Evolutionary conservation across 2,113 vertebrate species (phyloP).

Genomic region (Delphinapterus leucas): DNA sequence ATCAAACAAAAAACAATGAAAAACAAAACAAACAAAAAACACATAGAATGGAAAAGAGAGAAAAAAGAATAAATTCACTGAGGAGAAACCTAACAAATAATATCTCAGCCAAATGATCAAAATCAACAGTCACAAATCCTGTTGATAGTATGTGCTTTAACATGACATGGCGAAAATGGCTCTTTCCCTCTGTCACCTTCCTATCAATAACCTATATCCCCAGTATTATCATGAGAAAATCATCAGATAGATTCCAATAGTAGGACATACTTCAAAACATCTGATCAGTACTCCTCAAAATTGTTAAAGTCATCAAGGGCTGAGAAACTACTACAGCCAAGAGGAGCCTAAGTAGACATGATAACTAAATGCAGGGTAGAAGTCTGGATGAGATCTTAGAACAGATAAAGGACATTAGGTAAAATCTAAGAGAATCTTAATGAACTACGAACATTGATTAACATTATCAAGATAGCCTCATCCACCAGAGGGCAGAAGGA

Average conservation of each 20-base stretch:
- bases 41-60: neutral
- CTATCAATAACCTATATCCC: neutral
- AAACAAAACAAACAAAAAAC: too few relatives aligned
- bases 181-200: neutral
- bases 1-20: too few relatives aligned
- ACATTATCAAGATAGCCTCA: too few relatives aligned
- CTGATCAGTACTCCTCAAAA: neutral
- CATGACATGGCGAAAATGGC: neutral
- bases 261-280: neutral
- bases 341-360: neutral
- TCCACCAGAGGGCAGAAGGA: too few relatives aligned
- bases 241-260: neutral
- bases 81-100: neutral
- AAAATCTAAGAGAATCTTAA: neutral
- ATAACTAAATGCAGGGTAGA: neutral
- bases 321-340: neutral
- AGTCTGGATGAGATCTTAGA: neutral
- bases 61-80: neutral
- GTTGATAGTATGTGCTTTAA: neutral
- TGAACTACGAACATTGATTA: neutral
- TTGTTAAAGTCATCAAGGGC: neutral
- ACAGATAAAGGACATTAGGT: neutral
- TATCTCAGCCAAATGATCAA: neutral
- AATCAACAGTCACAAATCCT: neutral
- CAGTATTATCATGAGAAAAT: neutral